Percentiles rank a stretch among this genome's conserved stretches.
phyloP scores from a whole-genome alignment of 2,888 invertebrate species.

The Anodontia alba region DNA sequence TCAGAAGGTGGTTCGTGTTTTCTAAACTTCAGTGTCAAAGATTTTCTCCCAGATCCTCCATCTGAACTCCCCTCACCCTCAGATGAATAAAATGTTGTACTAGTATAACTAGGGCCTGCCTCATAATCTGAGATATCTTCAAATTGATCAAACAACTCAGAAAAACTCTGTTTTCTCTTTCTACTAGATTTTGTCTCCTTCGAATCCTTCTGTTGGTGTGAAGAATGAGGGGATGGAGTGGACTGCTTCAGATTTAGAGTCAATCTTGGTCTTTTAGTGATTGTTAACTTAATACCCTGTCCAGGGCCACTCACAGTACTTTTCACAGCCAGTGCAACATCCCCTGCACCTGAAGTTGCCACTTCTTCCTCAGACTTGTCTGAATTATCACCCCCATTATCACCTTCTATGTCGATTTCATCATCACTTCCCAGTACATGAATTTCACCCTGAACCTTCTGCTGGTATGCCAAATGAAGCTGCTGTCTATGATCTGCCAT shows the following conservation, averaged over 20 bases:
- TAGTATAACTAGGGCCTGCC: slow-evolving; percentile 48
- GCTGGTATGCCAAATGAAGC: slow-evolving; percentile 40
- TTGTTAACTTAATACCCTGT: slow-evolving; percentile 84
- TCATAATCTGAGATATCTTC: slow-evolving; percentile 66
- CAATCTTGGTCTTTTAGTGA: slow-evolving; percentile 71
- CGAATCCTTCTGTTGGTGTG: slow-evolving; percentile 31
- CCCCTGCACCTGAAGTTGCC: neutral
- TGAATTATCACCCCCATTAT: slow-evolving; percentile 44
- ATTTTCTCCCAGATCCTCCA: slow-evolving; percentile 53
- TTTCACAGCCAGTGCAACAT: slow-evolving; percentile 46
- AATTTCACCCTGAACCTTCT: slow-evolving; percentile 38
- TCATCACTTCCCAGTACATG: slow-evolving; percentile 56
- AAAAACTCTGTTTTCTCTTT: slow-evolving; percentile 60
- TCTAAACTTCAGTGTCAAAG: slow-evolving; percentile 62
- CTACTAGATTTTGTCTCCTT: slow-evolving; percentile 44
- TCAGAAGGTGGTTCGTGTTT: slow-evolving; percentile 58
- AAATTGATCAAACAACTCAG: slow-evolving; percentile 62
- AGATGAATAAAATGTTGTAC: slow-evolving; percentile 49
- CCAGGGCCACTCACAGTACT: slow-evolving; percentile 71
- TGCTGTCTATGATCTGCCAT: slow-evolving; percentile 60
- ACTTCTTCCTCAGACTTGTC: slow-evolving; percentile 53
- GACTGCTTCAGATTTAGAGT: slow-evolving; percentile 43
- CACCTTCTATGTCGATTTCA: slow-evolving; percentile 60
- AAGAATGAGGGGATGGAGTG: slow-evolving; percentile 42
- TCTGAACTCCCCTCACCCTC: slow-evolving; percentile 64